Base-by-base conservation (phyloP, 2,113 vertebrate species). In the Meleagris gallopavo region DNA sequence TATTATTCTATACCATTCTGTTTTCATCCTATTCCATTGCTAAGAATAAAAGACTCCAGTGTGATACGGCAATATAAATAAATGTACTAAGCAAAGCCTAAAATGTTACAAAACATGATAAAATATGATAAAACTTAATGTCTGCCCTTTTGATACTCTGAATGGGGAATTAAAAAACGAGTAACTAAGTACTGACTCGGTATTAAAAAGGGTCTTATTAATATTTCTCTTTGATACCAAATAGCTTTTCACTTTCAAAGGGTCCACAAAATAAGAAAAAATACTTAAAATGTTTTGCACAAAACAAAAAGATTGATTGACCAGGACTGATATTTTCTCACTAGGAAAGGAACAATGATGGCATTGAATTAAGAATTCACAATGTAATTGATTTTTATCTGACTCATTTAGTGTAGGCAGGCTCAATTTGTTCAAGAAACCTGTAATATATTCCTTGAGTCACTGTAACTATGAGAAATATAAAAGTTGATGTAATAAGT, bases 341-440 rank as follows among this genome's bases (percentile, higher is more conserved):
- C 93, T 88, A 89, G 88, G 90, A 82, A 91, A 88, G 57, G 70
- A 90, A 72, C 34, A 55, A 43, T 65, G 73, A 41, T 90, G 94
- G 89, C 85, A 86, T 88, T 86, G 96, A 94, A 86, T 77, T 83
- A 93, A 94, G 84, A 76, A 90, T 97, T 91, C 92, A 95, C 69
- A 92, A 92, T 92, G 93, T 96, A 97, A 97, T 97, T 97, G 93
- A 96, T 97, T 97, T 96, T 96, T 93, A 83, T 96, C 95, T 97
- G 95, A 97, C 87, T 98, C 95, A 96, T 83, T 96, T 84, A 62
- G 88, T 94, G 96, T 97, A 96, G 91, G 86, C 83, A 97, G 97
- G 84, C 96, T 91, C 86, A 91, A 92, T 97, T 97, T 97, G 96
- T 96, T 96, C 95, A 85, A 96, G 95, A 93, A 96, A 66, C 25